These are phyloP conservation scores for Chironomus riparius DNA, from an alignment of 2,888 invertebrate genomes.

Conservation along the genomic window DNA sequence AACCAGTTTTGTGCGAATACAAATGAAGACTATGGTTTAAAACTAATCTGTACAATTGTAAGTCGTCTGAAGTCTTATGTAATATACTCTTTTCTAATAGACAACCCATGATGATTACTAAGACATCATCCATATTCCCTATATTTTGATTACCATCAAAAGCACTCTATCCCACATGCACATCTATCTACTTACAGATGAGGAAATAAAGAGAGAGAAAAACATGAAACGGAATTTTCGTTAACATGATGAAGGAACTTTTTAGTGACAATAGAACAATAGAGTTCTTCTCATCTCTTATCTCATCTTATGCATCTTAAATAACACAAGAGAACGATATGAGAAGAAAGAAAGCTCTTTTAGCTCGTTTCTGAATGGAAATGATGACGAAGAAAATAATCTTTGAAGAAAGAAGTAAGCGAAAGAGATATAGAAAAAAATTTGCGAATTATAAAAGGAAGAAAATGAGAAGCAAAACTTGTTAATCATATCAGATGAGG, in stretches of 20 bases:
- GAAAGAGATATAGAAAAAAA: not conserved
- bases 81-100: too few relatives aligned
- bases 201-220: not conserved
- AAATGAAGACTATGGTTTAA: too few relatives aligned
- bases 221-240: slow-evolving; percentile 19
- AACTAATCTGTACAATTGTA: too few relatives aligned
- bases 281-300: not conserved
- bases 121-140: too few relatives aligned
- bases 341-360: not conserved
- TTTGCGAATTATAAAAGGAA: not conserved
- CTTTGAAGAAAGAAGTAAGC: not conserved
- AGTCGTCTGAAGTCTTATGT: too few relatives aligned
- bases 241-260: not conserved
- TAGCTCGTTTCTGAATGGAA: not conserved
- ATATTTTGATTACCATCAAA: too few relatives aligned
- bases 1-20: too few relatives aligned
- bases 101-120: too few relatives aligned
- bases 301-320: not conserved
- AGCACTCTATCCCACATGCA: too few relatives aligned
- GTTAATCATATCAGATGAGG: slow-evolving; percentile 21
- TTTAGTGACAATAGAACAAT: slow-evolving; percentile 4
- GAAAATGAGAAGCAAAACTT: not conserved
- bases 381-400: slow-evolving; percentile 4
- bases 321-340: not conserved
- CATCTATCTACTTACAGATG: too few relatives aligned